Evolutionary conservation across 2,888 invertebrate species (phyloP).

Genomic region (Cybosia mesomella): DNA sequence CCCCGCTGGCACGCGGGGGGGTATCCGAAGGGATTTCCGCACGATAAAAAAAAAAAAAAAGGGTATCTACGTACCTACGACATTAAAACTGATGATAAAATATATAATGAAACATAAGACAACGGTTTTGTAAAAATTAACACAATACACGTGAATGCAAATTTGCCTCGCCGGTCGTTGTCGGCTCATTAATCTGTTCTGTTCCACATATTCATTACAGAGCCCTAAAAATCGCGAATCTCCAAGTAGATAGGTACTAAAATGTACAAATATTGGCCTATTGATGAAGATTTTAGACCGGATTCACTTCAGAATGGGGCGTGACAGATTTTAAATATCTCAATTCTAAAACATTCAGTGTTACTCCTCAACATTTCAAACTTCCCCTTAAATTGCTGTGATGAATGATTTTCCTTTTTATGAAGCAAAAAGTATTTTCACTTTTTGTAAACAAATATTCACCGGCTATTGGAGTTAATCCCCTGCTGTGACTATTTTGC

Average conservation of each 20-base stretch:
- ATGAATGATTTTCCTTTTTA: background rate
- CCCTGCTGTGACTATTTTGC: background rate
- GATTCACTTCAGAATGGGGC: background rate
- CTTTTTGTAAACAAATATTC: background rate
- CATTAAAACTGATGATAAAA: background rate
- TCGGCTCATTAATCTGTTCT: no score
- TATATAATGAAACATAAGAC: background rate
- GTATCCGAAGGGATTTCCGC: no score
- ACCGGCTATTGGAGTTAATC: no score
- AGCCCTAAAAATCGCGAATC: background rate
- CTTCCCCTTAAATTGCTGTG: background rate
- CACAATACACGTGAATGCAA: no score
- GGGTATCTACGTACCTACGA: no score
- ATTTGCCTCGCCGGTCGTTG: no score
- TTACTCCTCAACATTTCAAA: background rate
- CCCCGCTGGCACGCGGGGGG: no score
- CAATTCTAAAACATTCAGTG: background rate
- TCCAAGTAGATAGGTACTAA: background rate
- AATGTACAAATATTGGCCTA: background rate
- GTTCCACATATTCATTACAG: background rate
- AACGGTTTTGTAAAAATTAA: no score
- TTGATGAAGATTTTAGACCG: background rate
- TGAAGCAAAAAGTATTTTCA: slow-evolving; percentile 1
- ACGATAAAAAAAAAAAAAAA: no score
- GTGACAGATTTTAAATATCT: background rate